Percentiles rank a stretch among this genome's conserved stretches.
Conservation (phyloP, 2,888 invertebrate species). For the Phytoseiulus persimilis region DNA sequence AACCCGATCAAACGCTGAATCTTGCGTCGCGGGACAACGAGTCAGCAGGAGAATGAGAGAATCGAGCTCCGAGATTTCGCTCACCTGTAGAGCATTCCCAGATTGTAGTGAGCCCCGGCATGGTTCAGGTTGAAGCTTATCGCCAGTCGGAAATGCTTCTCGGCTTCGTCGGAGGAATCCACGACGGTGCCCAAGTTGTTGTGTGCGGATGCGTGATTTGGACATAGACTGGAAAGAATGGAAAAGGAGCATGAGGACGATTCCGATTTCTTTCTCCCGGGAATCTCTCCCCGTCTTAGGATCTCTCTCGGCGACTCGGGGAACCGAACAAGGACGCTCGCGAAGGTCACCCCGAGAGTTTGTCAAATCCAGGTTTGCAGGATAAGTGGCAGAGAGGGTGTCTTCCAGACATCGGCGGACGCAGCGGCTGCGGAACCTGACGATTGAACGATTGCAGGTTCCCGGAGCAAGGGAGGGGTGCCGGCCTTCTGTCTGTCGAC, state of each 20-base stretch:
- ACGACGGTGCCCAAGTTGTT: conserved; percentile 71
- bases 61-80: conserved; percentile 46
- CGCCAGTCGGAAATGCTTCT: conserved; percentile 61
- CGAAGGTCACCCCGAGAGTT: too few species aligned
- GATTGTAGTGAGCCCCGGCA: conserved; percentile 73
- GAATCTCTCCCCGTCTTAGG: too few species aligned
- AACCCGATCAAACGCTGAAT: background rate
- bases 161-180: conserved; percentile 58
- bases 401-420: conserved; percentile 20
- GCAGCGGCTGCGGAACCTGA: background rate
- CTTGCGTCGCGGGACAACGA: background rate
- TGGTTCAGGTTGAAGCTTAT: conserved; percentile 61
- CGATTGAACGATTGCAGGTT: background rate
- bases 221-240: conserved; percentile 65
- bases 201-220: conserved; percentile 73
- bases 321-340: too few species aligned
- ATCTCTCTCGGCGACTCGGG: too few species aligned
- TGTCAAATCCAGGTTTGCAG: too few species aligned
- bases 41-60: background rate
- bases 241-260: conserved; percentile 41
- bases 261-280: too few species aligned
- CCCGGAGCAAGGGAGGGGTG: background rate
- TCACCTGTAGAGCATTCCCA: conserved; percentile 72
- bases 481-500: background rate
- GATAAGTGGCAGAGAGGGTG: conserved; percentile 39